Base-by-base conservation (phyloP, 2,888 invertebrate genomes). In the Volucella zonaria region DNA sequence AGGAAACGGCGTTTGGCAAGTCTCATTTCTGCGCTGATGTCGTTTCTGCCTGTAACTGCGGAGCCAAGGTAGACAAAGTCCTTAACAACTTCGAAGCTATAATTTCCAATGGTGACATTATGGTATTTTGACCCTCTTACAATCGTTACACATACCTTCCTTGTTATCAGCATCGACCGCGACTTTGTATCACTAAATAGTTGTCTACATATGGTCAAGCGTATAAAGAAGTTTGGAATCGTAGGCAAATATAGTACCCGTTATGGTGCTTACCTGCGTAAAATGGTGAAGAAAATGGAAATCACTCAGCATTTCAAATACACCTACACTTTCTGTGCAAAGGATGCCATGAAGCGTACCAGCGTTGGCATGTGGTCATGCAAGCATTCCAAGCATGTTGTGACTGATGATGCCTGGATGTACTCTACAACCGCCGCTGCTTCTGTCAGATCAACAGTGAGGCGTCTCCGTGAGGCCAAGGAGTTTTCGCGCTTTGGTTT, bases 191-290 rank as follows among this genome's bases (percentile, higher is more conserved):
- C 68, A 86, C 88, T 93, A 93, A 92, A n/a, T n/a, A n/a, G n/a
- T n/a, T n/a, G n/a, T n/a, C n/a, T n/a, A n/a, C n/a, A n/a, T n/a
- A 18, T 18, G 18, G 18, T 1, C 18, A 18, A 18, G 18, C 18
- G 99, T 93, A 99, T 99, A 88, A 99, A 99, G 95, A 99, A 99
- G 96, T 99, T 99, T 91, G 99, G 99, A 95, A 99, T 99, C 93
- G 97, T 97, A 90, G 99, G 99, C 91, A 99, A 99, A 95, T 99
- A 99, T 95, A 99, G 99, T 91, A 98, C 99, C 92, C 95, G 99
- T 93, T 99, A 99, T 93, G 99, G 99, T 95, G 99, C 99, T 90
- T 99, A 99, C 83, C 95, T 99, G 77, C 96, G 99, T 94, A 99
- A 99, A 93, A 99, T 98, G 96, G 98, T 99, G 82, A 99, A 99